Percentiles rank a stretch among this genome's conserved stretches.
Conservation (phyloP, 2,113 vertebrate genomes). For the Struthio camelus region DNA sequence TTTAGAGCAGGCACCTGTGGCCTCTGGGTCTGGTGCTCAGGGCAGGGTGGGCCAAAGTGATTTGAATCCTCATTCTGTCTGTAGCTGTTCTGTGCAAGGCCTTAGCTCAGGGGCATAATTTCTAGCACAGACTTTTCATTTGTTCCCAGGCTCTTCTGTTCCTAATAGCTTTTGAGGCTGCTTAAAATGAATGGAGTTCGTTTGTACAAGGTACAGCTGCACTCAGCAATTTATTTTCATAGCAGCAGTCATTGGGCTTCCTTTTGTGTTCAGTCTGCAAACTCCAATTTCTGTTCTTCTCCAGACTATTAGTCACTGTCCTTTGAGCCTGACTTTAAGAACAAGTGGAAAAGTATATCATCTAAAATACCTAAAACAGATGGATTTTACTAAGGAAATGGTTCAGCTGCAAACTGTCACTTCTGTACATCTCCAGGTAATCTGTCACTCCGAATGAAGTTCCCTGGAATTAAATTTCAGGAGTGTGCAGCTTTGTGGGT, state of each 20-base stretch:
- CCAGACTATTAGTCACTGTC: neutral
- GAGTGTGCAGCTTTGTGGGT: neutral
- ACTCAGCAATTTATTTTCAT: conserved; percentile 5
- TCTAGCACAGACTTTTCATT: neutral
- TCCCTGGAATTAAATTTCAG: neutral
- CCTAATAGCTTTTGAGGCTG: neutral
- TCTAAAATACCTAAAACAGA: neutral
- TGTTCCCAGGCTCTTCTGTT: neutral
- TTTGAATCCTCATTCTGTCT: neutral
- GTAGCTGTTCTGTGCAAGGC: neutral
- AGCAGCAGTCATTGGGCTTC: neutral
- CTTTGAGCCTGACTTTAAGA: neutral
- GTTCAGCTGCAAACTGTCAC: neutral
- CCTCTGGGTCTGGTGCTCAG: neutral
- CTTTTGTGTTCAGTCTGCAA: neutral
- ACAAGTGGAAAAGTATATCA: conserved; percentile 11
- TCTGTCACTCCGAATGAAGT: neutral
- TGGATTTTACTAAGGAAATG: neutral
- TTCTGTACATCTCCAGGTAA: neutral
- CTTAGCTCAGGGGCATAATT: neutral
- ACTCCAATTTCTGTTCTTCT: neutral
- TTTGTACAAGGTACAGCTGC: neutral
- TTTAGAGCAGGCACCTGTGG: neutral
- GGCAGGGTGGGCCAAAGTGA: neutral
- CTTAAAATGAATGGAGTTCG: conserved; percentile 7